Percentiles rank a stretch among this genome's conserved stretches.
These are phyloP conservation scores for Plumapathes pennacea DNA, from an alignment of 92 coral and sea anemone genomes.

Conservation along the genomic window DNA sequence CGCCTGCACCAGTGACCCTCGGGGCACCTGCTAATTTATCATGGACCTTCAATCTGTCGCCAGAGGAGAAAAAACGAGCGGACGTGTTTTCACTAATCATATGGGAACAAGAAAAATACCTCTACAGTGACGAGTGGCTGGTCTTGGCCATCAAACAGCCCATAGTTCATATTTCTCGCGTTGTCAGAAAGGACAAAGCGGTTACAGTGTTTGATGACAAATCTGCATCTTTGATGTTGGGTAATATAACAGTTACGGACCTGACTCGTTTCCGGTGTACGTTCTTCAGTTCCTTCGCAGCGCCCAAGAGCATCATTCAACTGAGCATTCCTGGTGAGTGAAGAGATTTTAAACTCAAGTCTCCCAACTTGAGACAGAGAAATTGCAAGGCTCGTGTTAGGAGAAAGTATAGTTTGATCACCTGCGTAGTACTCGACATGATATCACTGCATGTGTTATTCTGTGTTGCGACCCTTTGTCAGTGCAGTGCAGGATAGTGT, in stretches of 20 bases:
- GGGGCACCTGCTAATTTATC: conserved; percentile 52
- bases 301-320: conserved; percentile 34
- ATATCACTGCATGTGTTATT: too few relatives aligned
- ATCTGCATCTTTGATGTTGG: conserved; percentile 29
- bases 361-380: neutral
- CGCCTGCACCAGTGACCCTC: conserved; percentile 5
- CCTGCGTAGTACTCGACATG: too few relatives aligned
- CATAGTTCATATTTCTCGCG: conserved; percentile 1
- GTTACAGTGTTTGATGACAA: conserved; percentile 27
- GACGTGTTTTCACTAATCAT: conserved; percentile 49
- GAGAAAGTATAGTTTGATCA: too few relatives aligned
- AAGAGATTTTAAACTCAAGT: neutral
- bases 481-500: too few relatives aligned
- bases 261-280: conserved; percentile 75
- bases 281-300: conserved; percentile 63
- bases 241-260: conserved; percentile 41
- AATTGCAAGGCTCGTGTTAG: too few relatives aligned
- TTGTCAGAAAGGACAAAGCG: conserved; percentile 3
- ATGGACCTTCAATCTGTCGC: conserved; percentile 48
- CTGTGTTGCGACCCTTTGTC: too few relatives aligned
- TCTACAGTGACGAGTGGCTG: conserved; percentile 65
- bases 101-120: conserved; percentile 61
- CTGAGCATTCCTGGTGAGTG: conserved; percentile 60
- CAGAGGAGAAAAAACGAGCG: conserved; percentile 34
- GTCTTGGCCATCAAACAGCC: conserved; percentile 48